Conservation (phyloP, 2,888 invertebrate genomes). For the Orthosia incerta region DNA sequence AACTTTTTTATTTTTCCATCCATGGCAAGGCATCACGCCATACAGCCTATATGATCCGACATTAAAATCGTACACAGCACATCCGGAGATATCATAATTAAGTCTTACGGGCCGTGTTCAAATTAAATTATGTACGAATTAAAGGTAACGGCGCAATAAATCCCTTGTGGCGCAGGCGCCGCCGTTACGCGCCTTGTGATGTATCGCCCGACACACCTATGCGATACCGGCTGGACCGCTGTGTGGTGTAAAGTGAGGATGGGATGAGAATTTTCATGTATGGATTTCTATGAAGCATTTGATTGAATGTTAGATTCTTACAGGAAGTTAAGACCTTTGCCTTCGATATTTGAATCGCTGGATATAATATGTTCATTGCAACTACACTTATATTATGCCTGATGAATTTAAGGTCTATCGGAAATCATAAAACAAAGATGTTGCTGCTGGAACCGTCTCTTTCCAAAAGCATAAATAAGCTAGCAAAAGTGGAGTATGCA, state of each 20-base stretch:
- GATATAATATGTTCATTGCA: no score
- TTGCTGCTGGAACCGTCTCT: background rate
- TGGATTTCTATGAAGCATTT: background rate
- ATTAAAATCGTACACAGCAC: slow-evolving; percentile 63
- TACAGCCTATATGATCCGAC: slow-evolving; percentile 51
- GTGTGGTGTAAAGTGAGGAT: slow-evolving; percentile 42
- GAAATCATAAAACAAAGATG: background rate
- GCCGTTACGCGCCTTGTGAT: slow-evolving; percentile 80
- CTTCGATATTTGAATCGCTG: background rate
- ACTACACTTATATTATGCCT: no score
- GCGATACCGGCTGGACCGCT: slow-evolving; percentile 60
- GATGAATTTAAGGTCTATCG: no score
- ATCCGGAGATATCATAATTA: slow-evolving; percentile 86
- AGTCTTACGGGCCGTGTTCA: slow-evolving; percentile 83
- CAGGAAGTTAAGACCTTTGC: background rate
- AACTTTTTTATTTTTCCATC: slow-evolving; percentile 37
- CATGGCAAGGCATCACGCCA: slow-evolving; percentile 38
- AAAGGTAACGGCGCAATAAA: slow-evolving; percentile 85
- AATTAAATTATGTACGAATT: slow-evolving; percentile 88
- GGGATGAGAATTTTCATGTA: background rate
- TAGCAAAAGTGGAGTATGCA: background rate
- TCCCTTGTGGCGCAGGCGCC: slow-evolving; percentile 79
- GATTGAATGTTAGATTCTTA: background rate
- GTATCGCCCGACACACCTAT: slow-evolving; percentile 74
- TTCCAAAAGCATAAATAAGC: background rate